phyloP scores from a whole-genome alignment of 2,797 vertebrate genomes.

The Sebastes oblongus region DNA sequence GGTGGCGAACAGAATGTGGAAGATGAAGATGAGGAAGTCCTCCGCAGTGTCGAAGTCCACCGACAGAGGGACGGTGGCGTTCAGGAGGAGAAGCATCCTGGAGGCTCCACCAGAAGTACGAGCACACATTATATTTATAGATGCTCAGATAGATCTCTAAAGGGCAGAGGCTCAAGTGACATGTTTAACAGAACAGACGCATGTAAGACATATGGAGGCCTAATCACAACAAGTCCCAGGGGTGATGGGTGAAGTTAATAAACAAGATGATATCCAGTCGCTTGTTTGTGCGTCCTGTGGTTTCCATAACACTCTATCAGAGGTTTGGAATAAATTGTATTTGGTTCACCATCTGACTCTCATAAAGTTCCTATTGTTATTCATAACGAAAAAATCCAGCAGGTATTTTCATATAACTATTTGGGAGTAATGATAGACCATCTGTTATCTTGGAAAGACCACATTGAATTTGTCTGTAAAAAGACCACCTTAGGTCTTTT shows the following conservation, averaged over 20 bases:
- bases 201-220: background rate
- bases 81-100: constrained; percentile 67
- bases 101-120: constrained; percentile 11
- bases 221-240: background rate
- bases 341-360: too few relatives aligned
- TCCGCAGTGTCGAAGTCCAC: constrained; percentile 76
- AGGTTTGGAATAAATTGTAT: background rate
- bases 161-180: background rate
- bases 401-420: too few relatives aligned
- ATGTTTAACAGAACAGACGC: background rate
- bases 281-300: background rate
- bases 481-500: too few relatives aligned
- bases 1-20: constrained; percentile 81
- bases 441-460: too few relatives aligned
- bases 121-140: constrained; percentile 36
- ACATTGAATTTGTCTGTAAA: too few relatives aligned
- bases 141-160: constrained; percentile 5
- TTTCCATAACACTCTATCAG: background rate
- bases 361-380: too few relatives aligned
- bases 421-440: too few relatives aligned
- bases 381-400: too few relatives aligned
- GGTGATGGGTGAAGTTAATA: background rate
- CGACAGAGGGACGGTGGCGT: constrained; percentile 74
- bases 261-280: background rate
- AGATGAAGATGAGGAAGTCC: constrained; percentile 81